Base-by-base conservation (phyloP, 1,140 invertebrate species). In the Pogonomyrmex californicus region DNA sequence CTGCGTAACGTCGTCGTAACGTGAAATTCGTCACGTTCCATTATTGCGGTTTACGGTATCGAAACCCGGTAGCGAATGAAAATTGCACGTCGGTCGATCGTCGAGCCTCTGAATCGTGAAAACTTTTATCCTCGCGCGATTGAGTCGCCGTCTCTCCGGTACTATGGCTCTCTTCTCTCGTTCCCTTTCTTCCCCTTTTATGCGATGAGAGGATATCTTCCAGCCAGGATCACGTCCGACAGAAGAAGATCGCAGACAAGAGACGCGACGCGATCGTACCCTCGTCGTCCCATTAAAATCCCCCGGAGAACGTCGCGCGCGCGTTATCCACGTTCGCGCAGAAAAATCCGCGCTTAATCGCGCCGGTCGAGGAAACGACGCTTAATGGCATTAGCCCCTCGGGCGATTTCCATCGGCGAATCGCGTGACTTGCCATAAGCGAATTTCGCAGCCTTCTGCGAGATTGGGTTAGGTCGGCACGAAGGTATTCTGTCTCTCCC, bases 401-500 rank as follows among this genome's bases (percentile, higher is more conserved):
- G 79, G 68, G 79, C 79, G 79, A 83, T 83, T 83, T 75, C 68
- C 41, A 75, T 75, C 68, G 79, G 68, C 79, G 56, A 83, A 75
- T 83, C 79, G 79, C 79, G 79, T 83, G 79, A 83, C 79, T 83
- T 71, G 68, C 79, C 68, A 83, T 83, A 83, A 83, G 79, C 79
- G 79, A 83, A 75, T 83, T 83, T 75, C 44, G 56, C 79, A 70
- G 23, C 36, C 63, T 83, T 58, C 17, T 71, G 54, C 68, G 68
- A 33, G 79, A 83, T 83, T 83, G 79, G 79, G 68, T 83, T 75
- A 83, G 79, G 66, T 83, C 68, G 56, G 54, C 79, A 83, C 54
- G 79, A 83, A 73, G 79, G 65, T 54, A 51, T 44, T 58, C 79
- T 73, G 51, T 73, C 68, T 73, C 68, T 82, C 66, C 17, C 30